Evolutionary conservation across 2,797 vertebrate genomes (phyloP).

Genomic region (Melanotaenia maccullochi): DNA sequence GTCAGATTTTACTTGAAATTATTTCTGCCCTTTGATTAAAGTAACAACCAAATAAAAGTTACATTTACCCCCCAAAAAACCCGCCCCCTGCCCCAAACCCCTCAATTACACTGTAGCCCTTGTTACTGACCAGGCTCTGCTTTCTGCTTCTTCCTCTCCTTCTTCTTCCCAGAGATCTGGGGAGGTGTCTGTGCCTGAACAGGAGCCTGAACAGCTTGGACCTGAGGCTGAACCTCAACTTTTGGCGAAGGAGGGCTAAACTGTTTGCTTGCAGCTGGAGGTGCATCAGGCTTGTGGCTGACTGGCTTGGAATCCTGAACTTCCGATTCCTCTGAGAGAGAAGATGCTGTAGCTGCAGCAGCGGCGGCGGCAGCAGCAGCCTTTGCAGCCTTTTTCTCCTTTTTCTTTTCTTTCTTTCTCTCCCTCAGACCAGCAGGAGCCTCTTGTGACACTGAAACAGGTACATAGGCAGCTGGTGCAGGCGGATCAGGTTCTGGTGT

Average conservation of each 20-base stretch:
- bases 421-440: conserved; percentile 84
- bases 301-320: conserved; percentile 87
- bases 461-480: conserved; percentile 49
- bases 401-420: conserved; percentile 91
- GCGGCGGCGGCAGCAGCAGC: conserved; percentile 51
- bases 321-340: conserved; percentile 75
- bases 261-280: conserved; percentile 87
- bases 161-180: conserved; percentile 86
- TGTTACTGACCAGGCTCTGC: conserved; percentile 80
- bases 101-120: not conserved
- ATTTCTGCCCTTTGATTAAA: conserved; percentile 1
- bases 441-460: conserved; percentile 64
- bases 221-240: conserved; percentile 66
- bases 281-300: conserved; percentile 83
- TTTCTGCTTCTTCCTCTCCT: conserved; percentile 93
- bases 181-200: conserved; percentile 79
- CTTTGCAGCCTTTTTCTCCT: conserved; percentile 89
- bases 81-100: not conserved
- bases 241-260: conserved; percentile 80
- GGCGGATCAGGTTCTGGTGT: conserved; percentile 68
- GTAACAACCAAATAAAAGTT: conserved; percentile 6
- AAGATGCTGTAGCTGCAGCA: not conserved
- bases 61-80: not conserved
- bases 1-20: not conserved
- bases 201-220: conserved; percentile 56